phyloP scores from a whole-genome alignment of 2,113 vertebrate species.

The Candoia aspera region DNA sequence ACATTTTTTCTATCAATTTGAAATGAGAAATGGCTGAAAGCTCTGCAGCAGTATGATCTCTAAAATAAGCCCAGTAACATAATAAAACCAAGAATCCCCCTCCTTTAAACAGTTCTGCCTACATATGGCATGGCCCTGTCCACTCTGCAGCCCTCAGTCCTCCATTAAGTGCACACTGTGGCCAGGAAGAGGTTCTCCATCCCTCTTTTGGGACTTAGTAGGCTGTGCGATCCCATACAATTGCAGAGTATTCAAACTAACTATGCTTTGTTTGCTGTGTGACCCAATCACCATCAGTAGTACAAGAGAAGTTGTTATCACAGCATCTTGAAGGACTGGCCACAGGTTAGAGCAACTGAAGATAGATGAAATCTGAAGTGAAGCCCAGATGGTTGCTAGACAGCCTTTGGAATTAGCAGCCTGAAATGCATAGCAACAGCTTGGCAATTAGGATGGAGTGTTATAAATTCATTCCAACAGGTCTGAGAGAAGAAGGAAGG shows the following conservation, averaged over 20 bases:
- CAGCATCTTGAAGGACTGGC: not conserved
- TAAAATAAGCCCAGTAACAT: not conserved
- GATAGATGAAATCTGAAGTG: too few relatives aligned
- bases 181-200: not conserved
- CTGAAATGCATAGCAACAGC: not conserved
- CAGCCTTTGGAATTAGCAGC: not conserved
- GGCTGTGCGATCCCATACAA: not conserved
- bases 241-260: not conserved
- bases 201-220: not conserved
- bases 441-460: not conserved
- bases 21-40: not conserved
- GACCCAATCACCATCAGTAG: not conserved
- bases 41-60: not conserved
- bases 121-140: not conserved
- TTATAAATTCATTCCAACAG: constrained; percentile 1
- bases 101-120: not conserved
- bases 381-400: not conserved
- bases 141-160: not conserved
- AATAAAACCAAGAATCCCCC: not conserved
- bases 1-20: not conserved
- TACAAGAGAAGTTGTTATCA: not conserved
- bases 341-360: not conserved
- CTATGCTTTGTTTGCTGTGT: not conserved
- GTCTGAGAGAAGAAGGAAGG: not conserved
- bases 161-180: not conserved